Evolutionary conservation across 1,140 invertebrate genomes (phyloP), one percentile per base, ranked within the genome.

Genomic region (Choristoneura fumiferana): DNA sequence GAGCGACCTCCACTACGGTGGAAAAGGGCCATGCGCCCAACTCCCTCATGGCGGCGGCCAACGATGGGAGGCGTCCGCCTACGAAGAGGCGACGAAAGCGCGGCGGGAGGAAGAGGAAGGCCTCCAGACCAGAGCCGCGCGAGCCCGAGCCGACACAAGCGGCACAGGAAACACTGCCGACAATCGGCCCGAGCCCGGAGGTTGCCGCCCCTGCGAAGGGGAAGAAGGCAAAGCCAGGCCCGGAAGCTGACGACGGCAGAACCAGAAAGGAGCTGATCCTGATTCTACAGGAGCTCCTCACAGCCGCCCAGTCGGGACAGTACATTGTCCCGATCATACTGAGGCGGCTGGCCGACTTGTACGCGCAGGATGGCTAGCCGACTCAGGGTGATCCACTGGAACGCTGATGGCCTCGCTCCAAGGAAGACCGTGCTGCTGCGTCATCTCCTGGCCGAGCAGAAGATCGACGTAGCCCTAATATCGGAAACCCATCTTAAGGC

Each of bases 391-490:
- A 17, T 18, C 8, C 10, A 14, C 39, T 43, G 39, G 39, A 43
- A 43, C 15, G 39, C 39, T 4, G 8, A 18, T 29, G 22, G 22
- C 22, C 8, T 43, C 39, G 14, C 39, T 15, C 14, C 39, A 14
- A 1, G 8, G 8, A 43, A 43, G 9, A 8, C 9, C 6, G 9
- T 0, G 4, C 39, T 43, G 39, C 15, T 57, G n/a, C 37, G 38
- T 1, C n/a, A 22, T 5, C 15, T 57, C 13, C 55, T 57, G n/a
- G 2, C 0, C 4, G 55, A 57, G 10, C 55, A 57, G 38, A 34
- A 43, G 1, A n/a, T 57, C 0, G 18, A 57, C 55, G 17, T 57
- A 10, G 6, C 22, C 13, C 55, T 57, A 18, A 17, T 57, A 12
- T 12, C n/a, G n/a, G n/a, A n/a, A n/a, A n/a, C n/a, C n/a, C n/a